Evolutionary conservation across 64 coral and sea anemone genomes (phyloP).

Genomic region (Montipora efflorescens): DNA sequence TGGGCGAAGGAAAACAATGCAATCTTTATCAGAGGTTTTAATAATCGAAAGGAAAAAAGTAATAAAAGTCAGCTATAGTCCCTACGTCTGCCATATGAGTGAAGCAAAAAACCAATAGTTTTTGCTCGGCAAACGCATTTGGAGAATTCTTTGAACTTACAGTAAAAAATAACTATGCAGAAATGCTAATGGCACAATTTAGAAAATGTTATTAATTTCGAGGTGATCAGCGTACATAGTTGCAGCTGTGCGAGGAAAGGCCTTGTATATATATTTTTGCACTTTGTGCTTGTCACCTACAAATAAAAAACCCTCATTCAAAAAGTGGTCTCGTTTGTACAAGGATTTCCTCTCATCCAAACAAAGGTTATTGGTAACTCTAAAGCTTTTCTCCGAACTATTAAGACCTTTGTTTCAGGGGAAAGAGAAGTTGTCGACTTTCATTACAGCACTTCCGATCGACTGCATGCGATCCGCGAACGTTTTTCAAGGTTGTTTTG

Average conservation of each 20-base stretch:
- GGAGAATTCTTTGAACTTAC: slow-evolving; percentile 59
- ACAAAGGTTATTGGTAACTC: slow-evolving; percentile 64
- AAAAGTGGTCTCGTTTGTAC: slow-evolving; percentile 44
- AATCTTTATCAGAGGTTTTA: slow-evolving; percentile 53
- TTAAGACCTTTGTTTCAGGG: slow-evolving; percentile 50
- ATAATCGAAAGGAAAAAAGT: slow-evolving; percentile 59
- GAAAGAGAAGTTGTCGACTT: slow-evolving; percentile 33
- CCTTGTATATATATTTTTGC: slow-evolving; percentile 44
- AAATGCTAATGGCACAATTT: slow-evolving; percentile 93
- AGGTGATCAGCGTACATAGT: slow-evolving; percentile 42
- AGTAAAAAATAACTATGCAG: slow-evolving; percentile 74
- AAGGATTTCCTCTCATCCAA: slow-evolving; percentile 65
- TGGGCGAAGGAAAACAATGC: slow-evolving; percentile 77
- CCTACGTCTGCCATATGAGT: neutral
- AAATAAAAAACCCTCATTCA: slow-evolving; percentile 47
- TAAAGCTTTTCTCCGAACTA: slow-evolving; percentile 46
- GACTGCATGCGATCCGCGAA: slow-evolving; percentile 34
- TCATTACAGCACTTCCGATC: slow-evolving; percentile 42
- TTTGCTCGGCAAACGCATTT: slow-evolving; percentile 24
- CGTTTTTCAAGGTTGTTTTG: slow-evolving; percentile 52
- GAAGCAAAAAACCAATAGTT: slow-evolving; percentile 21
- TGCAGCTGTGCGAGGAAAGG: slow-evolving; percentile 47
- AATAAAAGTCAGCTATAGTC: slow-evolving; percentile 62
- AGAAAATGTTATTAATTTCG: slow-evolving; percentile 88
- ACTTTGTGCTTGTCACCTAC: slow-evolving; percentile 32